Evolutionary conservation across 1,140 invertebrate genomes (phyloP).

Genomic region (Dendroctonus valens): DNA sequence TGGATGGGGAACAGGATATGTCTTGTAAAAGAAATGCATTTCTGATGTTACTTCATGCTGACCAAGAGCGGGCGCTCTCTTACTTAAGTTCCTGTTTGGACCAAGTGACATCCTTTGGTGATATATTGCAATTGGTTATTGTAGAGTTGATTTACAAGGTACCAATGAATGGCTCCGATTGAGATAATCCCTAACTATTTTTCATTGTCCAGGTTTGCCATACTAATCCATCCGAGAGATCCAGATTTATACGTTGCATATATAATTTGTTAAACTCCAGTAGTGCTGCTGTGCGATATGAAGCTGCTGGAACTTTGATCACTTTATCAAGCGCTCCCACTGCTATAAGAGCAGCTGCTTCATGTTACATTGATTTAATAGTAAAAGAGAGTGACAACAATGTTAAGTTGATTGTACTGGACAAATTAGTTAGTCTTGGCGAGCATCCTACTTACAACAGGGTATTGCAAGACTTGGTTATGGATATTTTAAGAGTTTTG

Average conservation of each 20-base stretch:
- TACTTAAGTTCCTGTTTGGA: conserved; percentile 95
- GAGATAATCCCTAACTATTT: background rate
- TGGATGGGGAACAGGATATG: conserved; percentile 98
- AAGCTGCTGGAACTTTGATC: conserved; percentile 99
- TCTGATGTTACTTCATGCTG: conserved; percentile 96
- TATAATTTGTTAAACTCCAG: conserved; percentile 96
- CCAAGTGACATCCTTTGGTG: conserved; percentile 91
- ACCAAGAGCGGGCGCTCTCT: conserved; percentile 87
- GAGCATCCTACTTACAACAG: conserved; percentile 85
- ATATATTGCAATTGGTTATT: conserved; percentile 97
- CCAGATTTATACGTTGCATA: conserved; percentile 96
- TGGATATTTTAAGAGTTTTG: conserved; percentile 96
- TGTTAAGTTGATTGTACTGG: conserved; percentile 97
- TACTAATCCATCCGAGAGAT: conserved; percentile 93
- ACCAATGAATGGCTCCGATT: background rate
- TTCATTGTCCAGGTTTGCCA: conserved; percentile 63
- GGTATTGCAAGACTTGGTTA: conserved; percentile 94
- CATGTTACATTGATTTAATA: conserved; percentile 97
- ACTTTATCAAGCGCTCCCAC: conserved; percentile 95
- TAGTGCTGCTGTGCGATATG: conserved; percentile 95
- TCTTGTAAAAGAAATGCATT: conserved; percentile 99
- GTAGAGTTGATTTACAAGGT: conserved; percentile 99
- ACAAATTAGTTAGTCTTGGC: conserved; percentile 87
- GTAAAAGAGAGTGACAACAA: conserved; percentile 99
- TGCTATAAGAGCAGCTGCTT: conserved; percentile 95